phyloP scores from a whole-genome alignment of 2,888 invertebrate species.

The Teinopalpus imperialis region DNA sequence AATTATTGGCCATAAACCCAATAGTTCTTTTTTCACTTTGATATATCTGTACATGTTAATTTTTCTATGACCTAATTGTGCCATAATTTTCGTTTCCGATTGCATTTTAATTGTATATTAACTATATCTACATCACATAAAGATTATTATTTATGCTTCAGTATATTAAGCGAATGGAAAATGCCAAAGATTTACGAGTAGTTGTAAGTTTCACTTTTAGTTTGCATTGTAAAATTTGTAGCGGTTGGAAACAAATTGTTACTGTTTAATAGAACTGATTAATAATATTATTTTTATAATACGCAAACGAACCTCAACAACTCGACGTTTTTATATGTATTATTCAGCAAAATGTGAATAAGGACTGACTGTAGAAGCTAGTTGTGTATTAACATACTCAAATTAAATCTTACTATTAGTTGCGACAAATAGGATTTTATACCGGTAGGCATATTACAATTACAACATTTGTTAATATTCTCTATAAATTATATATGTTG shows the following conservation, averaged over 20 bases:
- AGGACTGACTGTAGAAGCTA: conserved; percentile 71
- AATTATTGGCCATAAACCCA: neutral
- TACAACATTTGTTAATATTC: conserved; percentile 13
- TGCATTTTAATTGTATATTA: conserved; percentile 30
- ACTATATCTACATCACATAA: conserved; percentile 54
- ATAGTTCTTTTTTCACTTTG: conserved; percentile 16
- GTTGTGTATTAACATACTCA: conserved; percentile 49
- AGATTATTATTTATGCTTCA: conserved; percentile 49
- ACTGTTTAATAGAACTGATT: conserved; percentile 60
- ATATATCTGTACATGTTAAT: conserved; percentile 14
- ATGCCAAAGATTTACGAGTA: conserved; percentile 78
- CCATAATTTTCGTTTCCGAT: conserved; percentile 42
- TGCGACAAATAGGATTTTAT: conserved; percentile 42
- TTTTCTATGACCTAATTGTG: conserved; percentile 34
- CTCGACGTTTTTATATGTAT: conserved; percentile 57
- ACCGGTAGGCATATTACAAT: conserved; percentile 45
- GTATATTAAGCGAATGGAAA: conserved; percentile 55
- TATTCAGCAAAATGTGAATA: conserved; percentile 65
- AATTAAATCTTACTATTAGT: conserved; percentile 48
- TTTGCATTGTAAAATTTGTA: conserved; percentile 47
- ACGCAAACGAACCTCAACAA: conserved; percentile 65
- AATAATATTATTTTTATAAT: conserved; percentile 70
- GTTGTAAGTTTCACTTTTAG: conserved; percentile 66
- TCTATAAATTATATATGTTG: conserved; percentile 17
- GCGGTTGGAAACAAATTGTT: conserved; percentile 79